A percentile compares a stretch with the other conserved stretches of the same genome.
These are phyloP conservation scores for Parthenolecanium corni DNA, from an alignment of 2,888 invertebrate species.

Conservation along the genomic window DNA sequence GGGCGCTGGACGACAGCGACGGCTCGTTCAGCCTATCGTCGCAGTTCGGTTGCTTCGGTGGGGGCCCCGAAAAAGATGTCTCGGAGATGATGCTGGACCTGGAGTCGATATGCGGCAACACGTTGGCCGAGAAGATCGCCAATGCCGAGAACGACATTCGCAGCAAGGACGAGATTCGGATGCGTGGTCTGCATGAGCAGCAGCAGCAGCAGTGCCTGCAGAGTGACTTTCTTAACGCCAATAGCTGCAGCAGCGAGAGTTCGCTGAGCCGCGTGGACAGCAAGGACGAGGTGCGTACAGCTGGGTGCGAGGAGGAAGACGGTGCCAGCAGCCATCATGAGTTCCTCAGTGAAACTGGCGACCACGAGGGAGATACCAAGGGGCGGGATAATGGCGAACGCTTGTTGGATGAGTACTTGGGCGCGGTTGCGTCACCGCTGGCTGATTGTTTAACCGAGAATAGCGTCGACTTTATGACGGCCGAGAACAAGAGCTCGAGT, in stretches of 20 bases:
- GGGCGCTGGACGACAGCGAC: too few species aligned
- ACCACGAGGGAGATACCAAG: too few species aligned
- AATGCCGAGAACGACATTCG: conserved; percentile 23
- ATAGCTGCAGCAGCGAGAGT: neutral
- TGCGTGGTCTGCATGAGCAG: conserved; percentile 1
- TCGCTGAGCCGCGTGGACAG: neutral
- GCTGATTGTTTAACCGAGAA: conserved; percentile 19
- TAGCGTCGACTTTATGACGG: conserved; percentile 16
- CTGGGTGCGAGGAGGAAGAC: neutral
- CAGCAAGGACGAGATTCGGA: conserved; percentile 1
- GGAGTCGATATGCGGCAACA: conserved; percentile 15
- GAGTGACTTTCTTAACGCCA: neutral
- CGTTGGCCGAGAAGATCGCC: conserved; percentile 20
- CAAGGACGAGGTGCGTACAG: neutral
- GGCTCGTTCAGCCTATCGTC: neutral
- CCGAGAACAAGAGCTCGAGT: conserved; percentile 20
- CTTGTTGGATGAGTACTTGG: neutral
- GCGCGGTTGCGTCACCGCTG: neutral
- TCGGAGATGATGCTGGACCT: conserved; percentile 9
- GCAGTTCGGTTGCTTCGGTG: neutral
- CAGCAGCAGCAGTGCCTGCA: neutral
- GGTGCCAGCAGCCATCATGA: too few species aligned
- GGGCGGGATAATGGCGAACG: neutral
- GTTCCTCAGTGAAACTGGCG: too few species aligned
- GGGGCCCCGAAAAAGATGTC: neutral